Conservation (phyloP, 2,113 vertebrate genomes). For the Atlantisia rogersi region DNA sequence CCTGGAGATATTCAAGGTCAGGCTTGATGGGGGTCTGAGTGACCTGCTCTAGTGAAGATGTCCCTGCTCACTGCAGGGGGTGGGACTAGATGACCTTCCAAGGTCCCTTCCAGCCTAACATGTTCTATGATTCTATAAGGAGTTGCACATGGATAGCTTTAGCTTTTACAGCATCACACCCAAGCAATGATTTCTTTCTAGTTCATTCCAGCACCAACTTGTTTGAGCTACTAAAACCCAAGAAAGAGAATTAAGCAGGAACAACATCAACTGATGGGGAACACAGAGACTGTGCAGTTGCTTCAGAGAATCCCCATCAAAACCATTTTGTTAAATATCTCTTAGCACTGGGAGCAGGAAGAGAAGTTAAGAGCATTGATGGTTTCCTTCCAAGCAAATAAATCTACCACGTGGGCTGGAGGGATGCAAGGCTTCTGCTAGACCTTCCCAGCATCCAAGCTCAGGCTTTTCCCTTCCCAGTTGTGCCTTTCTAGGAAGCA, state of each 20-base stretch:
- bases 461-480: not conserved
- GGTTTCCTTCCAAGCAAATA: not conserved
- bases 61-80: too few relatives aligned
- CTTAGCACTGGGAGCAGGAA: not conserved
- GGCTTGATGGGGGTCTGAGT: too few relatives aligned
- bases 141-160: fast-evolving
- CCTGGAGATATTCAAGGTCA: too few relatives aligned
- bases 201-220: not conserved
- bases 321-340: not conserved
- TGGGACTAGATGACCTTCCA: too few relatives aligned
- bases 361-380: not conserved
- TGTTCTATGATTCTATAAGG: not conserved
- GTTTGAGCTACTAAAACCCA: not conserved
- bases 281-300: not conserved
- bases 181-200: not conserved
- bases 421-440: not conserved
- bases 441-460: not conserved
- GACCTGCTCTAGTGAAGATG: too few relatives aligned
- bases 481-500: not conserved
- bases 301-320: not conserved
- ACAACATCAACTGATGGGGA: not conserved
- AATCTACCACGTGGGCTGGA: not conserved
- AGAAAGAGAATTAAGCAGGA: not conserved
- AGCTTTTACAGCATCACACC: not conserved
- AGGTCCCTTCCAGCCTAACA: too few relatives aligned